phyloP scores from a whole-genome alignment of 2,113 vertebrate species.

The Dissostichus mawsoni region DNA sequence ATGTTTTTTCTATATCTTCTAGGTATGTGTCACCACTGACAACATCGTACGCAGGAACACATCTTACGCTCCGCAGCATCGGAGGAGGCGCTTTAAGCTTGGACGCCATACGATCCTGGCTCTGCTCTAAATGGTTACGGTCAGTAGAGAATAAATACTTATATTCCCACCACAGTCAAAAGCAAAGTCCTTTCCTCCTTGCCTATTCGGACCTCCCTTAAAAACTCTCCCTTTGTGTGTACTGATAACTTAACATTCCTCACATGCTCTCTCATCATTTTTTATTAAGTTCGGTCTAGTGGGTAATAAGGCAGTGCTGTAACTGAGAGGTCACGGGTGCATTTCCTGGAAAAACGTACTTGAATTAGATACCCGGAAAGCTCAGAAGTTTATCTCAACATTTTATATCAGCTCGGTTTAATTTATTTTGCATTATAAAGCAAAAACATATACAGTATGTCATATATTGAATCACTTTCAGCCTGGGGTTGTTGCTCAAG shows the following conservation, averaged over 20 bases:
- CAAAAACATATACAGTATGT: neutral
- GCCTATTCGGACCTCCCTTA: neutral
- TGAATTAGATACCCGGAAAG: neutral
- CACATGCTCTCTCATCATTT: neutral
- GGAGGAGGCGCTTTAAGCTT: conserved; percentile 92
- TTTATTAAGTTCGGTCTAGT: conserved; percentile 7
- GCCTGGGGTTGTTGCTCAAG: neutral
- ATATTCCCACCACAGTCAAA: neutral
- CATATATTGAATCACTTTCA: neutral
- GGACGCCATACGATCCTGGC: conserved; percentile 90
- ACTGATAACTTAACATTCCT: conserved; percentile 22
- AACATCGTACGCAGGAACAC: conserved; percentile 94
- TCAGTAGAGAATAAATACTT: conserved; percentile 70
- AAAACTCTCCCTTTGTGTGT: neutral
- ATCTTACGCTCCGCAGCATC: conserved; percentile 88
- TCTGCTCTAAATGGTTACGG: conserved; percentile 94
- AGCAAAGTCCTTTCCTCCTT: neutral
- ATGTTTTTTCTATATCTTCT: conserved; percentile 31
- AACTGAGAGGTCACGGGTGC: conserved; percentile 18
- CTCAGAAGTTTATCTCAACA: no score
- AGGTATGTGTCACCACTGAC: conserved; percentile 94
- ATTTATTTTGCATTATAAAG: no score
- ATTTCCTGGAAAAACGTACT: conserved; percentile 3
- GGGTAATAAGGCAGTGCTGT: conserved; percentile 3
- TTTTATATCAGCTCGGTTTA: no score